Base-by-base conservation (phyloP, 1,140 invertebrate species). In the Drosophila sulfurigaster region DNA sequence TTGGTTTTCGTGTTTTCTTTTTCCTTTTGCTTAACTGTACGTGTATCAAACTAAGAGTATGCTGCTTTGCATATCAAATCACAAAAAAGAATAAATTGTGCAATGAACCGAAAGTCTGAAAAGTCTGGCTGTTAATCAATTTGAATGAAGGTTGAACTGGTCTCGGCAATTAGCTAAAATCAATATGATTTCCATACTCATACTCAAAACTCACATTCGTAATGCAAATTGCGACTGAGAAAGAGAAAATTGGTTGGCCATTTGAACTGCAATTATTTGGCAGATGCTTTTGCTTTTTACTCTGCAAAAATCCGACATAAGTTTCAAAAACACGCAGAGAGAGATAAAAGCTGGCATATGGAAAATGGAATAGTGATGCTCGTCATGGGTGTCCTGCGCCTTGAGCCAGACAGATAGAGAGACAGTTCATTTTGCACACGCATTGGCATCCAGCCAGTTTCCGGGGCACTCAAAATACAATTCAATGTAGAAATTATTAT, bases 401-500 rank as follows among this genome's bases (percentile, higher is more conserved):
- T 25, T 25, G 20, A 25, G 20, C 3, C 20, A 25, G 3, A 25
- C 20, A 25, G 20, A 25, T 25, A 25, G 10, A n/a, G 38, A 46
- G 57, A 41, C 76, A 82, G 75, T 60, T 72, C 59, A 75, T 79
- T 75, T 70, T 45, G 79, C 63, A 86, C 79, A 86, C 79, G 82
- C 82, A 87, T 77, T 79, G 77, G 68, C 60, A 79, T 76, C 15
- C 60, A 71, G 15, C 72, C 57, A 57, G 67, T 70, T 67, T 49
- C 56, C 20, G 20, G 20, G 63, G 48, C 71, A 87, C 79, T 87
- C 75, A 82, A 82, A 86, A 76, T 76, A 82, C 82, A 82, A 81
- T 86, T 77, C 71, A 54, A 82, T 82, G 79, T 82, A 82, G 76
- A 87, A 86, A 86, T 87, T 79, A 86, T 86, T 86, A 86, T 86